Conservation (phyloP, 1,140 invertebrate species). For the Drosophila ogumai region DNA sequence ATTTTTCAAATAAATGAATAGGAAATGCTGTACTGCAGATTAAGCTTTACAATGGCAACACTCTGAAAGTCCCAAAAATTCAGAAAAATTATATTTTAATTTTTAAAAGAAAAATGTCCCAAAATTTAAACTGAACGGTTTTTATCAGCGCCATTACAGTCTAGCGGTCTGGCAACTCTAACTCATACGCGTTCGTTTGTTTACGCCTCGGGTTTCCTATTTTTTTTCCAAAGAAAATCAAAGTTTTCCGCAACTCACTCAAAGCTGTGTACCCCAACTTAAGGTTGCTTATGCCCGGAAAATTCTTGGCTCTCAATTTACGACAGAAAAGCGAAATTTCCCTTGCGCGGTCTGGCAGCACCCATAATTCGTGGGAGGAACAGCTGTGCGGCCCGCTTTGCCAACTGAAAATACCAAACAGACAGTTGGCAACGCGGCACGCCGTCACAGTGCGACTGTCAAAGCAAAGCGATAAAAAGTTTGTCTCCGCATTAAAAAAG, state of each 20-base stretch:
- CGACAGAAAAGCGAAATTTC: neutral
- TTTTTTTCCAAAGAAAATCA: neutral
- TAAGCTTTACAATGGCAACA: neutral
- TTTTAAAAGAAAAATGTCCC: neutral
- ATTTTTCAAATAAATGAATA: neutral
- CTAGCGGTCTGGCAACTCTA: neutral
- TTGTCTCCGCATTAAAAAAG: conserved; percentile 75
- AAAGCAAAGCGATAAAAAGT: conserved; percentile 71
- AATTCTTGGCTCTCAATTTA: neutral
- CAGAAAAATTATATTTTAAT: neutral
- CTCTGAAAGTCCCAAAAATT: neutral
- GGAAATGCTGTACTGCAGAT: neutral
- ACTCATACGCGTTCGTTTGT: neutral
- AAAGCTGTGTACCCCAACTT: neutral
- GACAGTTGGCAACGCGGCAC: conserved; percentile 61
- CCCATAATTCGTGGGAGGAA: neutral
- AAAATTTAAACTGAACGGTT: neutral
- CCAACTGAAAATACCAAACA: conserved; percentile 12
- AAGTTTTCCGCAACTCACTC: neutral
- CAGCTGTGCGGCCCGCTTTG: neutral
- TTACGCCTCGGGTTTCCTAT: no score
- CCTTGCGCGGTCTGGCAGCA: neutral
- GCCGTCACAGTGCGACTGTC: conserved; percentile 67
- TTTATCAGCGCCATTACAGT: neutral
- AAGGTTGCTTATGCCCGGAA: neutral